Percentiles rank a stretch among this genome's conserved stretches.
Evolutionary conservation across 2,113 vertebrate genomes (phyloP).

Genomic region (Tachysurus fulvidraco): DNA sequence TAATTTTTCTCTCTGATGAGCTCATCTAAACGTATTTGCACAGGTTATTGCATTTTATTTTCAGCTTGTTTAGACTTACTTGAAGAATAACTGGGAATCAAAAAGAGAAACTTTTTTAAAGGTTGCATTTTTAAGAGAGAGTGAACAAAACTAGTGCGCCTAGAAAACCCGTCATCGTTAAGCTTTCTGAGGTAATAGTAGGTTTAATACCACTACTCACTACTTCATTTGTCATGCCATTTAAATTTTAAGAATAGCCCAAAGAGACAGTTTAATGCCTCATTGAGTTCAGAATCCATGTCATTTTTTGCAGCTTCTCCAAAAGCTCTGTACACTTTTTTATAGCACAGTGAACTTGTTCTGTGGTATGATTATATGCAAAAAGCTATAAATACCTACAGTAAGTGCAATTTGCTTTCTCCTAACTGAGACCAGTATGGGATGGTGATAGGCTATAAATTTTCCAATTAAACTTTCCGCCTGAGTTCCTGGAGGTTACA

Average conservation of each 20-base stretch:
- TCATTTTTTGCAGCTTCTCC: slow-evolving; percentile 7
- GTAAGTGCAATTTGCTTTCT: slow-evolving; percentile 39
- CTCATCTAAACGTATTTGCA: slow-evolving; percentile 8
- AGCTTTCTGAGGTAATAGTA: slow-evolving; percentile 11
- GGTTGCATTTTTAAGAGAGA: slow-evolving; percentile 13
- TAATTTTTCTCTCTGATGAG: slow-evolving; percentile 35
- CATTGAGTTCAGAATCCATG: slow-evolving; percentile 24
- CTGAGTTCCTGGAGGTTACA: slow-evolving; percentile 43
- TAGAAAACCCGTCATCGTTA: slow-evolving; percentile 33
- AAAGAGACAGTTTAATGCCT: slow-evolving; percentile 35
- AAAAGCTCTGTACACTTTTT: neutral
- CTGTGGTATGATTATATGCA: neutral
- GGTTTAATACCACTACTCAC: slow-evolving; percentile 29
- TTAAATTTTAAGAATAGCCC: slow-evolving; percentile 25
- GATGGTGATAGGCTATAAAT: slow-evolving; percentile 53
- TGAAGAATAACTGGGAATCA: slow-evolving; percentile 24
- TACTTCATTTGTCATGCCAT: slow-evolving; percentile 36
- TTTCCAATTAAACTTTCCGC: slow-evolving; percentile 54
- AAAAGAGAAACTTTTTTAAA: slow-evolving; percentile 4
- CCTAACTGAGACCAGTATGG: slow-evolving; percentile 32
- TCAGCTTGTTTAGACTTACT: slow-evolving; percentile 22
- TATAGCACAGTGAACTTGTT: neutral
- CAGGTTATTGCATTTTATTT: neutral
- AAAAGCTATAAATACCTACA: slow-evolving; percentile 1
- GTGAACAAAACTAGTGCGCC: slow-evolving; percentile 12